Conservation (phyloP, 2,888 invertebrate species). For the Tenthredo notha region DNA sequence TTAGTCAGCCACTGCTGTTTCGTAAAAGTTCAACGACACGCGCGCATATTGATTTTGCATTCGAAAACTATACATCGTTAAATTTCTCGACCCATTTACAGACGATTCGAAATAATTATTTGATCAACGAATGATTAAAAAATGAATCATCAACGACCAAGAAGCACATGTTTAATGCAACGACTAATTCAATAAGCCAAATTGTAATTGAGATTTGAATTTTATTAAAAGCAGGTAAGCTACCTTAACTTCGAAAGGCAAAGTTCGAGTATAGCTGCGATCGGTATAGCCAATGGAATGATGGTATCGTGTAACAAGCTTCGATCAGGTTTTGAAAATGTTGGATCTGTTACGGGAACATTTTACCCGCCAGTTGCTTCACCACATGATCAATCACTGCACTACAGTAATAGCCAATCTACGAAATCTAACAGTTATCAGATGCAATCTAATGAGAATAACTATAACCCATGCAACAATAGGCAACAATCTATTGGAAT, state of each 20-base stretch:
- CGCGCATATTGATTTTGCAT: constrained; percentile 10
- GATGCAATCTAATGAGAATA: constrained; percentile 72
- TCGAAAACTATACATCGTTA: constrained; percentile 37
- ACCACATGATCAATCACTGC: constrained; percentile 87
- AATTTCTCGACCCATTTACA: constrained; percentile 20
- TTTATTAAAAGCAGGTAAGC: constrained; percentile 67
- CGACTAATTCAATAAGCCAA: neutral
- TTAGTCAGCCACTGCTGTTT: constrained; percentile 17
- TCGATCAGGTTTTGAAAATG: constrained; percentile 89
- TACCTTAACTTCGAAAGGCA: constrained; percentile 76
- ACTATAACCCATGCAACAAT: constrained; percentile 73
- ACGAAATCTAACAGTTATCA: constrained; percentile 71
- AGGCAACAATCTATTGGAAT: constrained; percentile 75
- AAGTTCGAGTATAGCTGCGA: constrained; percentile 84
- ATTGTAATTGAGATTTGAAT: neutral
- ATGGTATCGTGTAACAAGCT: constrained; percentile 92
- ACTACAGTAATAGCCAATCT: constrained; percentile 72
- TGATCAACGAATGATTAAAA: neutral
- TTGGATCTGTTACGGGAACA: constrained; percentile 92
- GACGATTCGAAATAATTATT: neutral
- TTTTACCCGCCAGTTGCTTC: constrained; percentile 94
- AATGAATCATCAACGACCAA: neutral
- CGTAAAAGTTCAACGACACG: constrained; percentile 32
- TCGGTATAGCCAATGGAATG: constrained; percentile 92
- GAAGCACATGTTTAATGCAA: neutral